These are phyloP conservation scores for Sebastes steindachneri DNA, from an alignment of 2,797 vertebrate genomes.

Conservation along the genomic window DNA sequence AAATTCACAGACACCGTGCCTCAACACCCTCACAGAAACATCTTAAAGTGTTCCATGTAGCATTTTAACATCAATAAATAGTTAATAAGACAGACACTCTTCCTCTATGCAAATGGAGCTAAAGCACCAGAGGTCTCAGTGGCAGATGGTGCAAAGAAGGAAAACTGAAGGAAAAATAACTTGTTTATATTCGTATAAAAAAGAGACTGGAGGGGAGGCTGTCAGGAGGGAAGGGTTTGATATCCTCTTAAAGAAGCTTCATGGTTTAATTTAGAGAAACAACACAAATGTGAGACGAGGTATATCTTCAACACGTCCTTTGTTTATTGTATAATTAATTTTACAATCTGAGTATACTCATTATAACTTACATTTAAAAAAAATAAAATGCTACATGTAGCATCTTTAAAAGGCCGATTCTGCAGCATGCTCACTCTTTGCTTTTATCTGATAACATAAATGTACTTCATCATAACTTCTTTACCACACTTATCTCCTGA, in stretches of 20 bases:
- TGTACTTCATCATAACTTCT: not conserved
- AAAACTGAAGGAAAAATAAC: slow-evolving; percentile 15
- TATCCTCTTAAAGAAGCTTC: not conserved
- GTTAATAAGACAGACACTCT: not conserved
- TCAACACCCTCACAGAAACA: not conserved
- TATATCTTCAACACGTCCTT: not conserved
- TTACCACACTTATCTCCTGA: not conserved
- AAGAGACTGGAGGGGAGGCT: not conserved
- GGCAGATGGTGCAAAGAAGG: slow-evolving; percentile 41
- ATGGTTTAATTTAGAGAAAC: not conserved
- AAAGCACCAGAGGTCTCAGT: slow-evolving; percentile 17
- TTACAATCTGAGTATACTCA: not conserved
- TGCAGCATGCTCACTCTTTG: not conserved
- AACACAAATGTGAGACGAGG: not conserved
- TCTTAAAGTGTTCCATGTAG: not conserved
- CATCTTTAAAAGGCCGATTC: not conserved
- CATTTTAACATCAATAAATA: not conserved
- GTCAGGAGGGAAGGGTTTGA: not conserved
- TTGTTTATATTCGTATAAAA: slow-evolving; percentile 27
- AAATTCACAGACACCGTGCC: not conserved
- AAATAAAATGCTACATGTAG: slow-evolving; percentile 2
- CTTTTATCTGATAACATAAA: not conserved
- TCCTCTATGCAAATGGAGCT: not conserved
- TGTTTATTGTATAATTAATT: not conserved
- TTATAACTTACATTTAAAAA: not conserved